Conservation (phyloP, 1,140 invertebrate genomes). For the Cephus cinctus region DNA sequence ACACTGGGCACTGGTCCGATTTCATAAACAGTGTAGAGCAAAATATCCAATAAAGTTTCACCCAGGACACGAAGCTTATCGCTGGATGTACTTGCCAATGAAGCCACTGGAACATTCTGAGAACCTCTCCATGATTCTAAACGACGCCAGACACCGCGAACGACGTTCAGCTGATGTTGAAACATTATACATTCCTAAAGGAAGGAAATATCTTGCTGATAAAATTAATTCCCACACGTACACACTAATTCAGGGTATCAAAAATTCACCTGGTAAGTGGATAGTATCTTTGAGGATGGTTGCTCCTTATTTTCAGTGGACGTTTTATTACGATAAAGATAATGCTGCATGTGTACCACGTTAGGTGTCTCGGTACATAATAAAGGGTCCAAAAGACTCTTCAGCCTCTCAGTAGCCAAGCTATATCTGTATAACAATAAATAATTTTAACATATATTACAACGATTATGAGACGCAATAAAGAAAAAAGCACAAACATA, state of each 20-base stretch:
- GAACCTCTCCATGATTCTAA: constrained; percentile 61
- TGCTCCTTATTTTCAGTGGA: constrained; percentile 61
- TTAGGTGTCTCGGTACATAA: constrained; percentile 75
- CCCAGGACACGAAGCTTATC: constrained; percentile 79
- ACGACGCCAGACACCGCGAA: constrained; percentile 70
- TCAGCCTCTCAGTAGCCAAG: constrained; percentile 78
- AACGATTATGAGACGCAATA: too few relatives aligned
- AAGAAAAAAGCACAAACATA: constrained; percentile 49
- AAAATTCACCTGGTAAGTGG: constrained; percentile 70
- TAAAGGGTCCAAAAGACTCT: constrained; percentile 72
- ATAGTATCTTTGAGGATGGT: constrained; percentile 68
- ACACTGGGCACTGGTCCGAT: constrained; percentile 57
- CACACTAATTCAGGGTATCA: neutral
- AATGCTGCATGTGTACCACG: constrained; percentile 77
- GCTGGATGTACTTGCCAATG: constrained; percentile 63
- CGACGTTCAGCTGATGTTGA: constrained; percentile 78
- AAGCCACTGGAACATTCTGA: constrained; percentile 44
- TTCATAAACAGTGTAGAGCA: constrained; percentile 67
- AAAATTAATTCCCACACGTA: neutral
- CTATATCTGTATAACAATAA: constrained; percentile 60
- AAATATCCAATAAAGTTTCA: constrained; percentile 76
- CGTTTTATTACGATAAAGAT: constrained; percentile 61
- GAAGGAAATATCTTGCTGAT: constrained; percentile 21
- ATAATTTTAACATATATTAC: constrained; percentile 8
- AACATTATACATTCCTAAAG: constrained; percentile 72